phyloP scores from a whole-genome alignment of 2,797 vertebrate genomes.

The Spinus olivaceus region DNA sequence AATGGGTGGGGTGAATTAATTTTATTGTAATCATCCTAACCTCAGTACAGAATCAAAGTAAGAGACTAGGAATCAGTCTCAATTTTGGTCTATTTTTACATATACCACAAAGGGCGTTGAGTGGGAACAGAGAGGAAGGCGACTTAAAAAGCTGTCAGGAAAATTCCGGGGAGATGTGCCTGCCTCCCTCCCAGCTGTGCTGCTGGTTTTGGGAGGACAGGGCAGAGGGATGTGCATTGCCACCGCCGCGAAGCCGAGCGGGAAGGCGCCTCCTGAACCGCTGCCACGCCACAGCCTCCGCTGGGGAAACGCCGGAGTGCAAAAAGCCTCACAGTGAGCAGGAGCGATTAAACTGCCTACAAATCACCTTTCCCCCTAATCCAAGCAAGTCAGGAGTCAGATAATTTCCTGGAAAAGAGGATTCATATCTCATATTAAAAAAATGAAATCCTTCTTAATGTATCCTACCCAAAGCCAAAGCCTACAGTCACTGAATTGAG shows the following conservation, averaged over 20 bases:
- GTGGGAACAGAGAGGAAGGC: background rate
- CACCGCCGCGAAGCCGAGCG: accelerated
- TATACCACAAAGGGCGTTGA: background rate
- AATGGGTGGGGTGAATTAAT: background rate
- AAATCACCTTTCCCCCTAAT: background rate
- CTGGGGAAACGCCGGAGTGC: background rate
- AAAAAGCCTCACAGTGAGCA: background rate
- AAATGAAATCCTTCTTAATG: background rate
- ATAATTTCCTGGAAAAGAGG: slow-evolving; percentile 1
- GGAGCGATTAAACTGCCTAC: background rate
- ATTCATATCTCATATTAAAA: background rate
- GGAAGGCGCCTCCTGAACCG: background rate
- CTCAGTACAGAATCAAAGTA: background rate
- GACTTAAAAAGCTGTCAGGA: background rate
- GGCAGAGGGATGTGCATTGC: accelerated
- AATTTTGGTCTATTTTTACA: background rate
- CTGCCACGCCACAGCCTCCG: background rate
- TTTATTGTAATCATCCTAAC: background rate
- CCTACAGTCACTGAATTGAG: background rate
- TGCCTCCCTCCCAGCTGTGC: background rate
- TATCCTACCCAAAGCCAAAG: background rate
- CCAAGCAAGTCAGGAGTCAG: background rate
- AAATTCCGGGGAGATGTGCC: background rate
- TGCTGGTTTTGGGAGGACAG: background rate
- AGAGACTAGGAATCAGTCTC: background rate